A percentile compares a stretch with the other conserved stretches of the same genome.
phyloP scores from a whole-genome alignment of 2,113 vertebrate genomes.

The Calyptomena viridis region DNA sequence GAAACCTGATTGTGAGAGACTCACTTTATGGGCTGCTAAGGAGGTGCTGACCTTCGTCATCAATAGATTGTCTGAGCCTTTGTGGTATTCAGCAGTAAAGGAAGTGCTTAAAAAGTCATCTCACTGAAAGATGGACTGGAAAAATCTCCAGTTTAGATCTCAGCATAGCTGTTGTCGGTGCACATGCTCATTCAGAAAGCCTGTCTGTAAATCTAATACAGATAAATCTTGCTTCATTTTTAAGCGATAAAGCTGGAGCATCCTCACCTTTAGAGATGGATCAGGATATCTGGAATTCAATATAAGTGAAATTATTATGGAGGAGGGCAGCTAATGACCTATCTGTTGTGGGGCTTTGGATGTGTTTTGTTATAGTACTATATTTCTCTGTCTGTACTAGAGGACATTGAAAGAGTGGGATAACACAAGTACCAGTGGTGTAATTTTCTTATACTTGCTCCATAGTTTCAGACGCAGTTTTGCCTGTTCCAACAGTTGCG shows the following conservation, averaged over 20 bases:
- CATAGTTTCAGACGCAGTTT: background rate
- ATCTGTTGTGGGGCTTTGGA: background rate
- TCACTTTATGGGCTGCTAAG: conserved; percentile 49
- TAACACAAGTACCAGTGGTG: background rate
- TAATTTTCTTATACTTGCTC: background rate
- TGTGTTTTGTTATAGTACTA: background rate
- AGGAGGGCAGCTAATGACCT: conserved; percentile 39
- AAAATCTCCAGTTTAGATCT: conserved; percentile 56
- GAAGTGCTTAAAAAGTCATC: conserved; percentile 61
- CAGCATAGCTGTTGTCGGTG: background rate
- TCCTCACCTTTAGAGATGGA: conserved; percentile 31
- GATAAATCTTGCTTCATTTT: conserved; percentile 49
- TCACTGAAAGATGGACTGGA: conserved; percentile 49
- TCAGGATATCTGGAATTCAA: conserved; percentile 39
- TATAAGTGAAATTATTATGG: conserved; percentile 14
- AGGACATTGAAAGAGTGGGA: background rate
- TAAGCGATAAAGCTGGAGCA: conserved; percentile 28
- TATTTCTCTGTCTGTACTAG: background rate
- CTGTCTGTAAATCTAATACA: conserved; percentile 35
- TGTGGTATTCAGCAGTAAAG: conserved; percentile 46
- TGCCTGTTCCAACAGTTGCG: background rate
- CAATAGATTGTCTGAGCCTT: conserved; percentile 57
- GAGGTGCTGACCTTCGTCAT: conserved; percentile 70
- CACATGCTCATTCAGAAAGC: conserved; percentile 35
- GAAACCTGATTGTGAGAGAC: conserved; percentile 47